Percentiles rank a stretch among this genome's conserved stretches.
Evolutionary conservation across 2,888 invertebrate genomes (phyloP).

Genomic region (Tyria jacobaeae): DNA sequence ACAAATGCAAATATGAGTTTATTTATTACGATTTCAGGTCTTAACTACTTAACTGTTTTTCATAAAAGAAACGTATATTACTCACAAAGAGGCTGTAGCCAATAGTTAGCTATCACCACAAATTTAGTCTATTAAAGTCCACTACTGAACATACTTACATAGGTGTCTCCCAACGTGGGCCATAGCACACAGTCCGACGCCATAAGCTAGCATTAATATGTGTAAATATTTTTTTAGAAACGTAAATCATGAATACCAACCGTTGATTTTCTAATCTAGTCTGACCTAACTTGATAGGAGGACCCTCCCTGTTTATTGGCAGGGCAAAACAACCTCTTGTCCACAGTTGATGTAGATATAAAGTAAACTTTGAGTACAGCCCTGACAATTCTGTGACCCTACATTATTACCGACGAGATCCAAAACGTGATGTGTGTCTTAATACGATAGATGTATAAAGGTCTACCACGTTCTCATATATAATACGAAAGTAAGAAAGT

Average conservation of each 20-base stretch:
- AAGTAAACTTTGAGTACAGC: conserved; percentile 26
- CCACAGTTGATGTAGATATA: neutral
- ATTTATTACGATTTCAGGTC: neutral
- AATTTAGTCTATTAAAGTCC: too few species aligned
- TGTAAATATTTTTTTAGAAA: too few species aligned
- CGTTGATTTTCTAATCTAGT: neutral
- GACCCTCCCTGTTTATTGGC: neutral
- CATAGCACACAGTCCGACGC: too few species aligned
- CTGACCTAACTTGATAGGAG: neutral
- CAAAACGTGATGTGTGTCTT: conserved; percentile 58
- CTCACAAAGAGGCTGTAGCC: too few species aligned
- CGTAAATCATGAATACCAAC: neutral
- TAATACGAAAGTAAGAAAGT: conserved; percentile 52
- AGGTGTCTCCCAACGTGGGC: too few species aligned
- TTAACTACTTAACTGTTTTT: too few species aligned
- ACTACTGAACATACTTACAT: too few species aligned
- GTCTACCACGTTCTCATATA: conserved; percentile 50
- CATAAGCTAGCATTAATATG: too few species aligned
- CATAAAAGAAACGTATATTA: too few species aligned
- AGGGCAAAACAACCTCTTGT: neutral
- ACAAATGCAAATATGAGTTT: too few species aligned
- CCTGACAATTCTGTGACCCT: conserved; percentile 59
- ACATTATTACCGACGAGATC: conserved; percentile 59
- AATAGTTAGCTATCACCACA: too few species aligned
- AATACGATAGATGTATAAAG: conserved; percentile 32